Percentiles rank a stretch among this genome's conserved stretches.
These are phyloP conservation scores for Semnornis frantzii DNA, from an alignment of 2,113 vertebrate species.

Conservation along the genomic window DNA sequence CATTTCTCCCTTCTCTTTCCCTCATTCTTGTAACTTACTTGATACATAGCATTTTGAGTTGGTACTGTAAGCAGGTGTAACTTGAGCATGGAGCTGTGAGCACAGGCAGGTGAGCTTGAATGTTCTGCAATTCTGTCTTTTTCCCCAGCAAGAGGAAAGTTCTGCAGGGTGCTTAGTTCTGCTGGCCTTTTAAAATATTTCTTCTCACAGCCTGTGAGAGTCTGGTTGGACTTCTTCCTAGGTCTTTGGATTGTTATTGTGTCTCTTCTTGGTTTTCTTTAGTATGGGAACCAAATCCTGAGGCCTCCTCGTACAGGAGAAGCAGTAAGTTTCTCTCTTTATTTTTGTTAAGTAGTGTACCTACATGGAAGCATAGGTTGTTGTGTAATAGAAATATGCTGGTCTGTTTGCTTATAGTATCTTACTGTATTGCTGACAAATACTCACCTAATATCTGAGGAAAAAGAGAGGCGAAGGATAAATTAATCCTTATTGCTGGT, in stretches of 20 bases:
- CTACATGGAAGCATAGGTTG: neutral
- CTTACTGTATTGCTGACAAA: neutral
- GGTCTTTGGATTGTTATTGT: neutral
- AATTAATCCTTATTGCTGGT: neutral
- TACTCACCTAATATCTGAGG: neutral
- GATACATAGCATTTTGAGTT: neutral
- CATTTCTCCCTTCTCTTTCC: neutral
- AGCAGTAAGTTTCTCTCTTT: neutral
- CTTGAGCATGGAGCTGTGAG: neutral
- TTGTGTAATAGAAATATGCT: neutral
- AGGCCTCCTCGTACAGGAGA: neutral
- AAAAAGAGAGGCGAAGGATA: rapidly evolving
- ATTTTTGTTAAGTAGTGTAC: neutral
- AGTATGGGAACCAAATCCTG: neutral
- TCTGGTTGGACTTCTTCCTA: neutral
- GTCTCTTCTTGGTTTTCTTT: neutral
- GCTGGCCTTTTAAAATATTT: neutral
- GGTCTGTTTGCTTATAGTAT: neutral
- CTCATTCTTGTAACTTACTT: neutral
- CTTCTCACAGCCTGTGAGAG: neutral
- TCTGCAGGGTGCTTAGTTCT: neutral
- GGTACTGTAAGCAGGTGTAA: neutral
- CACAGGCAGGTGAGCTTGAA: neutral
- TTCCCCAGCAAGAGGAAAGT: neutral
- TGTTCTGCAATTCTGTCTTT: neutral